Percentiles rank a stretch among this genome's conserved stretches.
These are phyloP conservation scores for Burhinus oedicnemus DNA, from an alignment of 2,113 vertebrate genomes.

Conservation along the genomic window DNA sequence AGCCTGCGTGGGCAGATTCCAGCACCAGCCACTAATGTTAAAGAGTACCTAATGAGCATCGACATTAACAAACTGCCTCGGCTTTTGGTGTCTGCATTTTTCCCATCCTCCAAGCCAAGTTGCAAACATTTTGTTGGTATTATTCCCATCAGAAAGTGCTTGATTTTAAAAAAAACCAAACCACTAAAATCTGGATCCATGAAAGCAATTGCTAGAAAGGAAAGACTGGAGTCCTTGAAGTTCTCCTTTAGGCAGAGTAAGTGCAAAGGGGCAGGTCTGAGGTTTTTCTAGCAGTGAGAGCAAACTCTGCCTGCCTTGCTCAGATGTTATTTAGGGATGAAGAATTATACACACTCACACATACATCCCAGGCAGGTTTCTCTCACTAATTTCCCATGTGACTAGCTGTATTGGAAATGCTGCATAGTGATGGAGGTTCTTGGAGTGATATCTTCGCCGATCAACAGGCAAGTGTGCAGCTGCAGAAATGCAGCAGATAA, in stretches of 20 bases:
- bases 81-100: conserved; percentile 13
- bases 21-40: conserved; percentile 11
- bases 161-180: not conserved
- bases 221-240: not conserved
- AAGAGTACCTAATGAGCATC: not conserved
- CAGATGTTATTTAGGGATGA: not conserved
- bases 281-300: not conserved
- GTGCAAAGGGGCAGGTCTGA: not conserved
- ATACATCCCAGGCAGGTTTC: not conserved
- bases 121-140: conserved; percentile 10
- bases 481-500: not conserved
- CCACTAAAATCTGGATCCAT: conserved; percentile 10
- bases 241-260: not conserved
- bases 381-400: not conserved
- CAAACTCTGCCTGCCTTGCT: not conserved
- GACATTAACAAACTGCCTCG: conserved; percentile 16
- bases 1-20: conserved; percentile 63
- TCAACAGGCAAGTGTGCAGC: not conserved
- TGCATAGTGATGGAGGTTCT: fast-evolving
- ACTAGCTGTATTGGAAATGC: not conserved
- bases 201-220: conserved; percentile 47
- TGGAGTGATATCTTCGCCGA: fast-evolving
- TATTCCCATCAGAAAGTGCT: conserved; percentile 48
- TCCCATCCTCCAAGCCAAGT: conserved; percentile 12
- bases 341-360: not conserved